A percentile compares a stretch with the other conserved stretches of the same genome.
These are phyloP conservation scores for Hymenopus coronatus DNA, from an alignment of 2,888 invertebrate genomes.

Conservation along the genomic window DNA sequence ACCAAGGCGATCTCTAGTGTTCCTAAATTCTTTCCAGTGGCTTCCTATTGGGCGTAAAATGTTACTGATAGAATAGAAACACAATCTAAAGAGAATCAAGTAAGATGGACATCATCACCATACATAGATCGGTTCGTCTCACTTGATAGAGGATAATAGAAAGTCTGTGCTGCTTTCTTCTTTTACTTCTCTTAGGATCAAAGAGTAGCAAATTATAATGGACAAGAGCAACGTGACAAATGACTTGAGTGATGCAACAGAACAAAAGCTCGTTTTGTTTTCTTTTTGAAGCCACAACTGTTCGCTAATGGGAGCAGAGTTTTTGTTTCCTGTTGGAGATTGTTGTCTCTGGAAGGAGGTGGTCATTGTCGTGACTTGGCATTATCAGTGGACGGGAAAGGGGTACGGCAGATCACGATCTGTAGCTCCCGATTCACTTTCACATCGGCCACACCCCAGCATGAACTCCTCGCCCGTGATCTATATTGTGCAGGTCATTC, in stretches of 20 bases:
- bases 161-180: neutral
- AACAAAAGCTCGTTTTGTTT: too few species aligned
- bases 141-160: neutral
- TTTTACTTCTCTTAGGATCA: neutral
- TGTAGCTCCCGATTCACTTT: neutral
- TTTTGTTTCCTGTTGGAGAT: neutral
- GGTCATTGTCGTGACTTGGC: too few species aligned
- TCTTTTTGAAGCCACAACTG: neutral
- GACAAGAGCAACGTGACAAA: neutral
- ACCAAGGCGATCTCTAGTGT: too few species aligned
- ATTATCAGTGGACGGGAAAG: too few species aligned
- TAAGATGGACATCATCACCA: too few species aligned
- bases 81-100: too few species aligned
- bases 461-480: too few species aligned
- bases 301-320: neutral
- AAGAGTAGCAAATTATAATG: neutral
- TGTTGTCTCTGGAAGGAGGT: neutral
- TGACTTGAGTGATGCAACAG: too few species aligned
- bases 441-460: neutral
- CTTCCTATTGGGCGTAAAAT: too few species aligned
- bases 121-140: neutral
- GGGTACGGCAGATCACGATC: neutral
- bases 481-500: too few species aligned
- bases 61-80: too few species aligned
- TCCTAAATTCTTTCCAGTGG: too few species aligned